Evolutionary conservation across 2,797 vertebrate genomes (phyloP).

Genomic region (Molossus alvarezi): DNA sequence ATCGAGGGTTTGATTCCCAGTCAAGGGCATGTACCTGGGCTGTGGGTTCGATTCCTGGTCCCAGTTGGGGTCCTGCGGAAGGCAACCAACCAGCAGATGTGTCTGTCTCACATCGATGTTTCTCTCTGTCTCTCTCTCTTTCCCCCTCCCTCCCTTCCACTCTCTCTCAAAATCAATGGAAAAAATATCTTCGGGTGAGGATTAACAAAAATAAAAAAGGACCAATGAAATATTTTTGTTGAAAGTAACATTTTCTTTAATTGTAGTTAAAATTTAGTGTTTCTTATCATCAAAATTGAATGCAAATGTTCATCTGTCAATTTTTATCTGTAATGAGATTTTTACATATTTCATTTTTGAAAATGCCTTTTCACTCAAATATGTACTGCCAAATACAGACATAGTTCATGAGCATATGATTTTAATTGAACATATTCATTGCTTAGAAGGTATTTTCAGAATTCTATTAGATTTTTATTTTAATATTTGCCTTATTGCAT

Average conservation of each 20-base stretch:
- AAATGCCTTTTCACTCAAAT: constrained; percentile 30
- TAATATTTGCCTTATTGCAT: constrained; percentile 44
- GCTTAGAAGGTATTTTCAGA: not conserved
- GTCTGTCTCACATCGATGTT: no score
- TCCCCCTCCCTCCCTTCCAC: no score
- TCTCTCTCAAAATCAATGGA: no score
- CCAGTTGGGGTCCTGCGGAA: no score
- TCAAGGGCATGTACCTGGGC: no score
- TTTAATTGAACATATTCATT: constrained; percentile 6
- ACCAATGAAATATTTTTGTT: constrained; percentile 9
- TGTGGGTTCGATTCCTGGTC: no score
- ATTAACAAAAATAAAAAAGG: not conserved
- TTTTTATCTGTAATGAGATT: not conserved
- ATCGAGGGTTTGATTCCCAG: no score
- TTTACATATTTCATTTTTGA: constrained; percentile 58
- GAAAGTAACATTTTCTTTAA: constrained; percentile 51
- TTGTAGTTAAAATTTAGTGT: constrained; percentile 47
- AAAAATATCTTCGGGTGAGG: no score
- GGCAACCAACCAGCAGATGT: no score
- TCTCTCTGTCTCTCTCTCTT: no score
- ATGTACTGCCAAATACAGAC: not conserved
- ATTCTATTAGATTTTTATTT: not conserved
- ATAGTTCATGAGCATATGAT: not conserved
- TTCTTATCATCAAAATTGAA: constrained; percentile 37
- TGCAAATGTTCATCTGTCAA: not conserved